These are phyloP conservation scores for Oxycera nigricornis DNA, from an alignment of 2,888 invertebrate genomes.

Conservation along the genomic window DNA sequence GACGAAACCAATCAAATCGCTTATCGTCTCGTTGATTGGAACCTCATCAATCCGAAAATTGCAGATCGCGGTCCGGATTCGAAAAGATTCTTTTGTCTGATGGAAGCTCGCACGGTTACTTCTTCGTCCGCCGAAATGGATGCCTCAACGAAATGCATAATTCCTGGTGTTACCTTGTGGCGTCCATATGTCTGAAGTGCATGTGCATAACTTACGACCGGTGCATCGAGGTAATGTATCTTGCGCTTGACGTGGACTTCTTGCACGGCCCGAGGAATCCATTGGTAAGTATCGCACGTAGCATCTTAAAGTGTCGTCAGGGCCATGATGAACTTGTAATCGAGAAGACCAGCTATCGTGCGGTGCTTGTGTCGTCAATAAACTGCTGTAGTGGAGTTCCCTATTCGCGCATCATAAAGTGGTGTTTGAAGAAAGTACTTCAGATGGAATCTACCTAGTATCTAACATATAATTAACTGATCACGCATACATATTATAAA, in stretches of 20 bases:
- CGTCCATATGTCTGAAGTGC: conserved; percentile 35
- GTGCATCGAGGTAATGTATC: not conserved
- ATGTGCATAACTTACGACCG: conserved; percentile 3
- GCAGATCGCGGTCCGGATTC: not conserved
- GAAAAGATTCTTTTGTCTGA: not conserved
- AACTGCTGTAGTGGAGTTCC: not conserved
- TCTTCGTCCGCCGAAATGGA: not conserved
- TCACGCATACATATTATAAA: too few relatives aligned
- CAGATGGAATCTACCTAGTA: too few relatives aligned
- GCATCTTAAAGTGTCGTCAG: conserved; percentile 37
- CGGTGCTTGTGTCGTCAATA: not conserved
- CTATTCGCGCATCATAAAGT: too few relatives aligned
- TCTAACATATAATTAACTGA: too few relatives aligned
- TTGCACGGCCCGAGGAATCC: not conserved
- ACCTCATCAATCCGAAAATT: too few relatives aligned
- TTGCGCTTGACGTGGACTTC: not conserved
- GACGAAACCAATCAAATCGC: not conserved
- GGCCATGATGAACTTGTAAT: not conserved
- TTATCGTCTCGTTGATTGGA: not conserved
- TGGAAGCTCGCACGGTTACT: not conserved
- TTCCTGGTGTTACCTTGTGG: conserved; percentile 22
- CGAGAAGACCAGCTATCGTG: not conserved
- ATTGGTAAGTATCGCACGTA: conserved; percentile 37
- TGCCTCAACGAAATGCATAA: not conserved
- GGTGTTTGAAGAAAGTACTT: too few relatives aligned